A percentile compares a stretch with the other conserved stretches of the same genome.
Evolutionary conservation across 2,797 vertebrate species (phyloP).

Genomic region (Rhinophrynus dorsalis): DNA sequence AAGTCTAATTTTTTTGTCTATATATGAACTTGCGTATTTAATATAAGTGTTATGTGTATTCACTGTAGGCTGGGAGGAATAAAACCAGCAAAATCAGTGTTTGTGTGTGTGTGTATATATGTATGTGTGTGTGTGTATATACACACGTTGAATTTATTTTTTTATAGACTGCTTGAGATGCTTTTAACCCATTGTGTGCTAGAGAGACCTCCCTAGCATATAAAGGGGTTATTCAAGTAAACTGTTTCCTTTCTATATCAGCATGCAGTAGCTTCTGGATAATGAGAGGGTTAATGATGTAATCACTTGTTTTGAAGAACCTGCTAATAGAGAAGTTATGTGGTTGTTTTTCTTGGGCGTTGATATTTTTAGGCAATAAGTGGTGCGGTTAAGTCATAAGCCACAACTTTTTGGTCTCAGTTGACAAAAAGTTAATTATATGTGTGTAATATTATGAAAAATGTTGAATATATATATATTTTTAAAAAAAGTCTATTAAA

Average conservation of each 20-base stretch:
- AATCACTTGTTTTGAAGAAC: not conserved
- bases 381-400: not conserved
- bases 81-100: not conserved
- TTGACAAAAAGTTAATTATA: too few relatives aligned
- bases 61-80: not conserved
- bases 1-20: conserved; percentile 23
- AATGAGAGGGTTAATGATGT: not conserved
- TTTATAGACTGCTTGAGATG: conserved; percentile 7
- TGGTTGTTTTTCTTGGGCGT: not conserved
- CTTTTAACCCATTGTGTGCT: not conserved
- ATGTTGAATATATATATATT: not conserved
- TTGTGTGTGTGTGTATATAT: not conserved
- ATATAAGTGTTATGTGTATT: conserved; percentile 9
- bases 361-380: conserved; percentile 11
- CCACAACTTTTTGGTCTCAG: too few relatives aligned
- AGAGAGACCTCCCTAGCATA: too few relatives aligned
- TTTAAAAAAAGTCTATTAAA: too few relatives aligned
- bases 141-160: conserved; percentile 3
- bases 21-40: conserved; percentile 25
- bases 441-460: too few relatives aligned
- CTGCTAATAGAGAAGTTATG: not conserved
- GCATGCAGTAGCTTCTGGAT: not conserved
- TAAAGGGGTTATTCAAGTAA: too few relatives aligned
- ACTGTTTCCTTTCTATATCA: not conserved
- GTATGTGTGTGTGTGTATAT: too few relatives aligned